Evolutionary conservation across 2,888 invertebrate genomes (phyloP).

Genomic region (Mythimna vitellina): DNA sequence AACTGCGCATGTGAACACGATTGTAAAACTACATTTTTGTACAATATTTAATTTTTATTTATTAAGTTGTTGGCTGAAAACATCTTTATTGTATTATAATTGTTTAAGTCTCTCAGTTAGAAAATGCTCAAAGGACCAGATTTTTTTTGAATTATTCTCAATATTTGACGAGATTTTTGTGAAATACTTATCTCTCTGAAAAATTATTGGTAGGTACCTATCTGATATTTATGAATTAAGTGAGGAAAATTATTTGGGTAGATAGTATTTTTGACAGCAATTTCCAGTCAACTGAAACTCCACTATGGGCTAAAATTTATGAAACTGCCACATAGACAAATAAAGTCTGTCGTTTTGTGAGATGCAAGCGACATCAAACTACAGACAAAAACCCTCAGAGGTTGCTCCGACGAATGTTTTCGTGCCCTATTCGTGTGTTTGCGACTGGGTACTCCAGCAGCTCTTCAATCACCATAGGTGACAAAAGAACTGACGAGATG

Average conservation of each 20-base stretch:
- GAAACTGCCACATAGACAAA: neutral
- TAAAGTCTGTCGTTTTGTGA: neutral
- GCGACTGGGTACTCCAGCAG: too few species aligned
- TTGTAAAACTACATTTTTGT: conserved; percentile 31
- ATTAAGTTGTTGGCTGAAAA: conserved; percentile 35
- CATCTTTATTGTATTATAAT: conserved; percentile 34
- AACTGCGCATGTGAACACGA: conserved; percentile 49
- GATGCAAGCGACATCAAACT: neutral
- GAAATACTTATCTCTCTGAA: neutral
- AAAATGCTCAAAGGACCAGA: conserved; percentile 21
- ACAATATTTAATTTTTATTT: conserved; percentile 44
- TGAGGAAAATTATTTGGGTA: neutral
- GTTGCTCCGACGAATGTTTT: too few species aligned
- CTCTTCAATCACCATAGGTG: too few species aligned
- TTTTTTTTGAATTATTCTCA: neutral
- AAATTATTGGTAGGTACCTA: neutral
- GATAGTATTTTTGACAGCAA: neutral
- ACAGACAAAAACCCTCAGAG: too few species aligned
- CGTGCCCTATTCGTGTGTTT: too few species aligned
- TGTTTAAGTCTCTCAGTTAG: conserved; percentile 22
- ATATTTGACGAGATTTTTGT: neutral
- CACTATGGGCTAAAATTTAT: neutral
- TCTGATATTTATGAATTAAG: neutral
- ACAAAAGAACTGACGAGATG: too few species aligned
- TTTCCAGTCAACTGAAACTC: neutral